Base-by-base conservation (phyloP, 2,113 vertebrate species). In the Polypterus senegalus region DNA sequence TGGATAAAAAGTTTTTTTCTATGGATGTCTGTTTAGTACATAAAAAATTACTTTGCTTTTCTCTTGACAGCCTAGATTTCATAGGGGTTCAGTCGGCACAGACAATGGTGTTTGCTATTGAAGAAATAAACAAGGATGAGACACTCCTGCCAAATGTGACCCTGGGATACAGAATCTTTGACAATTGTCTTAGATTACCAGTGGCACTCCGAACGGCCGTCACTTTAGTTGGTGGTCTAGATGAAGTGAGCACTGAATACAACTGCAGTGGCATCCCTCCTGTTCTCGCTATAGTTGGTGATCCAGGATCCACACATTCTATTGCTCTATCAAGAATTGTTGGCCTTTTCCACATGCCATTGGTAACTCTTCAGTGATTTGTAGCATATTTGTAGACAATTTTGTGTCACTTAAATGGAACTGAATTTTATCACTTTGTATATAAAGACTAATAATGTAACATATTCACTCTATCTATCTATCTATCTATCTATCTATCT, bases 91-190 rank as follows among this genome's bases (percentile, higher is more conserved):
- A 74, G 58, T 68, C 68, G 47, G 79, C 74, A 48, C 61, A 66
- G 70, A 76, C 78, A 6, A 81, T 83, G 78, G 71, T 67, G 46
- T 83, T 79, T 71, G 71, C 81, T 9, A 71, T 83, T 52, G 65
- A 75, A 49, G 78, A 83, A 49, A 79, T 83, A 49, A 83, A 83
- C 67, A 71, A 10, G 44, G 73, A 77, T 65, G 10, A 65, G 1
- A 57, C 66, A 7, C 62, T 83, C 58, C 69, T 83, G 3, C 76
- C 81, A 7, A 77, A 79, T 47, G 9, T 78, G 47, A 81, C 70
- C 6, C 62, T 83, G 10, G 80, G 80, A 47, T 83, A 79, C 67
- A 69, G 67, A 49, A 59, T 82, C 3, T 79, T 73, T 65, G 77
- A 83, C 45, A 83, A 77, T 63, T 83, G 81, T n/a, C 54, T 65